Evolutionary conservation across 2,113 vertebrate species (phyloP), one percentile per base, ranked within the genome.

Genomic region (Athene noctua): DNA sequence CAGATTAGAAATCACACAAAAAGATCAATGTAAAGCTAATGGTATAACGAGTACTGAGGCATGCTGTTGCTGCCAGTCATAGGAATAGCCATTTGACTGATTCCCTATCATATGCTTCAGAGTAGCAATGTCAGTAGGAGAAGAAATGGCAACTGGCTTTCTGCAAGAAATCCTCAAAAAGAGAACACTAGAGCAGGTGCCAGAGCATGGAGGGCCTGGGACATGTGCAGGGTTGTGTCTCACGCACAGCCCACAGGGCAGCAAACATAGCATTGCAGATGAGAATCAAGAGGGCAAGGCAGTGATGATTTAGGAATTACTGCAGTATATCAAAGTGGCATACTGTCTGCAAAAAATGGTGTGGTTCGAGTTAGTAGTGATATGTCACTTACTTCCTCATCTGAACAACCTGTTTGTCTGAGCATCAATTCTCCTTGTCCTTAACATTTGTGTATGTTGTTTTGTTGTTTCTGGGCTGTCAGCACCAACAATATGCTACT

Each of bases 31-130:
- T 49, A 57, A 40, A 77, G 55, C 15, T 47, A 80, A 29, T 40
- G 6, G 15, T 77, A 11, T 68, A 62, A 59, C 5, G 3, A 57
- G n/a, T 54, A 65, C 52, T 15, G 58, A 87, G 71, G 25, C 8
- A 0, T 9, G 10, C n/a, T 52, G n/a, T 54, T 67, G 15, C 61
- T 58, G 18, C 46, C 54, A 65, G n/a, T n/a, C 5, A 0, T 36
- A 83, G 23, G 32, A 82, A 22, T 40, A 78, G 44, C 10, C 6
- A 16, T 80, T 54, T 20, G 26, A 26, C 49, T n/a, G 18, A 27
- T 30, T 72, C 29, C 7, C 17, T 67, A 5, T n/a, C 2, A 0
- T 38, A 15, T 17, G n/a, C 49, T 73, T 93, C 46, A 62, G 62
- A 78, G 15, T 25, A 54, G 20, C 77, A 68, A 20, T 58, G 44